A percentile compares a stretch with the other conserved stretches of the same genome.
These are phyloP conservation scores for Hydra vulgaris DNA, from an alignment of 30 jellyfish, hydroid and myxozoan species.

Conservation along the genomic window DNA sequence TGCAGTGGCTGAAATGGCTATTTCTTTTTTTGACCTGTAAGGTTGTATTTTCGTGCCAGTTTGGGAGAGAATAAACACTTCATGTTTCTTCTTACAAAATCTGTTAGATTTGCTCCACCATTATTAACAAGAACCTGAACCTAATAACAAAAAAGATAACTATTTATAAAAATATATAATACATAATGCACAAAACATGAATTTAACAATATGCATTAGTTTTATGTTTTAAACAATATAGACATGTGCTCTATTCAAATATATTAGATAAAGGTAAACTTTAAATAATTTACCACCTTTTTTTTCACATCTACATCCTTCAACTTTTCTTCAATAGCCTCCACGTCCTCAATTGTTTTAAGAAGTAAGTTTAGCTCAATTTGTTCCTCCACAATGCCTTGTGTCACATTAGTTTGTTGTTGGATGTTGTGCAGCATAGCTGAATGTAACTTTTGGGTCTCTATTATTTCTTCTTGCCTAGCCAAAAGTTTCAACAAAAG, in stretches of 20 bases:
- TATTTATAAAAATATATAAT: too few relatives aligned
- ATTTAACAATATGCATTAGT: neutral
- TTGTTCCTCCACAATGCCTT: neutral
- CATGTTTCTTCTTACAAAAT: too few relatives aligned
- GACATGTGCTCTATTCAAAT: neutral
- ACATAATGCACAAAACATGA: neutral
- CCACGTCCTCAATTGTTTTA: neutral
- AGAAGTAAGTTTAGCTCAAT: neutral
- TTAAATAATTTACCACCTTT: neutral
- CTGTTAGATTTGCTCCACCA: too few relatives aligned
- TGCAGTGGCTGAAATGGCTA: too few relatives aligned
- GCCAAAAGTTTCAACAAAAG: neutral
- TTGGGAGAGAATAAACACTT: too few relatives aligned
- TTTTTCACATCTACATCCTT: neutral
- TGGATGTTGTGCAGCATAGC: neutral
- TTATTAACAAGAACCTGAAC: too few relatives aligned
- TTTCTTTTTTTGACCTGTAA: too few relatives aligned
- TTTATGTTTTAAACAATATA: neutral
- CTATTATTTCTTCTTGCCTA: neutral
- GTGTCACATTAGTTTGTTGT: neutral
- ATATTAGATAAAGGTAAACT: neutral
- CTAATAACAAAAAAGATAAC: too few relatives aligned
- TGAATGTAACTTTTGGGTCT: neutral
- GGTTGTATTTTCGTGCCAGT: too few relatives aligned
- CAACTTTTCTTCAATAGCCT: neutral